Evolutionary conservation across 2,113 vertebrate species (phyloP).

Genomic region (Sapajus apella): DNA sequence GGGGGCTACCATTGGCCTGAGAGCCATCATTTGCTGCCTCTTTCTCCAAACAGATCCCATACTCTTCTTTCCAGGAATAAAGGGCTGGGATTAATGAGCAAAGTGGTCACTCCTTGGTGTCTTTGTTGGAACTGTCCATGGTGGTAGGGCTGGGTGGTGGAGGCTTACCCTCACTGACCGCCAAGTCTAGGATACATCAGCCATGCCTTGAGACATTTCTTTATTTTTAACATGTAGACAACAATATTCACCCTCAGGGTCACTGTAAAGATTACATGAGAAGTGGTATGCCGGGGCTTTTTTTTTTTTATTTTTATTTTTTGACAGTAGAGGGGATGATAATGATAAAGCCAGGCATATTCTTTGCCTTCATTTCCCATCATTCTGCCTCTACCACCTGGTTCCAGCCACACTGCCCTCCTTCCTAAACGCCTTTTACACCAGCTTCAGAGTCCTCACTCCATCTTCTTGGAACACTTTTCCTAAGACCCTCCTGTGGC

Average conservation of each 20-base stretch:
- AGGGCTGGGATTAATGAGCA: not conserved
- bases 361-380: rapidly evolving
- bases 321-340: not conserved
- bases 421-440: too few species aligned
- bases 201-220: not conserved
- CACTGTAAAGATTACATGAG: rapidly evolving
- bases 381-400: too few species aligned
- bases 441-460: too few species aligned
- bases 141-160: not conserved
- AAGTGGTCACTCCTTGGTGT: rapidly evolving
- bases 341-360: rapidly evolving
- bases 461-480: not conserved
- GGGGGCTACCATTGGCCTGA: not conserved
- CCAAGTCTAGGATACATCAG: not conserved
- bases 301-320: too few species aligned
- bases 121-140: rapidly evolving
- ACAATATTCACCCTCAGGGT: rapidly evolving
- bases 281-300: too few species aligned
- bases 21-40: not conserved
- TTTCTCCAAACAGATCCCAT: not conserved
- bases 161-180: not conserved
- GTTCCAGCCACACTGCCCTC: not conserved
- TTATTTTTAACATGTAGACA: too few species aligned
- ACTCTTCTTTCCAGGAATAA: not conserved
- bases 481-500: not conserved